Percentiles rank a stretch among this genome's conserved stretches.
Evolutionary conservation across 1,140 invertebrate species (phyloP).

Genomic region (Brachystomella parvula): DNA sequence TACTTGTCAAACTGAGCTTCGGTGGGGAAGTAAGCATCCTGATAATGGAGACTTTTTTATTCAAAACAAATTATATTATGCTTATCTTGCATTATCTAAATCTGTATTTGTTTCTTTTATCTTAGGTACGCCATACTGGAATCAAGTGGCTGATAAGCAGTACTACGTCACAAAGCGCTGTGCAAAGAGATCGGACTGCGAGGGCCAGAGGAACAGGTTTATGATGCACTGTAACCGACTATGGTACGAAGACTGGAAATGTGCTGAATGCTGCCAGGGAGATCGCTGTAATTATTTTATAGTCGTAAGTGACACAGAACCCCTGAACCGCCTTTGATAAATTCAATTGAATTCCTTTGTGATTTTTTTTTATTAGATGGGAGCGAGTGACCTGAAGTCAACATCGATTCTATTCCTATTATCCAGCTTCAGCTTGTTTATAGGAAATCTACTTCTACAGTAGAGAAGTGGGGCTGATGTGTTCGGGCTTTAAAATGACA

Average conservation of each 20-base stretch:
- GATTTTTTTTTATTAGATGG: slow-evolving; percentile 23
- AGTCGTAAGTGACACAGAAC: slow-evolving; percentile 67
- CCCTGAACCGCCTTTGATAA: neutral
- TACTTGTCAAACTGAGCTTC: slow-evolving; percentile 77
- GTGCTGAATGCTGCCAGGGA: slow-evolving; percentile 92
- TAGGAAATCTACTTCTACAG: too few relatives aligned
- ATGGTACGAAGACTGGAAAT: slow-evolving; percentile 97
- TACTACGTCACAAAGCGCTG: slow-evolving; percentile 90
- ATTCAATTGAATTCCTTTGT: neutral
- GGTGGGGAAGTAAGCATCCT: slow-evolving; percentile 69
- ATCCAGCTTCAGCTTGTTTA: too few relatives aligned
- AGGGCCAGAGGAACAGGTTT: slow-evolving; percentile 54
- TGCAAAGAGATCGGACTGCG: slow-evolving; percentile 70
- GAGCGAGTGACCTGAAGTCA: slow-evolving; percentile 21
- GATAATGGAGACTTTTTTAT: neutral
- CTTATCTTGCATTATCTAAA: neutral
- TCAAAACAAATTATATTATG: neutral
- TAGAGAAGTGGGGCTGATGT: too few relatives aligned
- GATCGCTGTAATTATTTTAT: slow-evolving; percentile 95
- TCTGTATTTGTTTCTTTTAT: too few relatives aligned
- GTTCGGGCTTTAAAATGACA: too few relatives aligned
- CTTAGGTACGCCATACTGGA: slow-evolving; percentile 85
- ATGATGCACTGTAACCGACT: slow-evolving; percentile 82
- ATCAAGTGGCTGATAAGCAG: slow-evolving; percentile 82
- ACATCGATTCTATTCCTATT: slow-evolving; percentile 21